These are phyloP conservation scores for Limnephilus rhombicus DNA, from an alignment of 2,888 invertebrate species.

Conservation along the genomic window DNA sequence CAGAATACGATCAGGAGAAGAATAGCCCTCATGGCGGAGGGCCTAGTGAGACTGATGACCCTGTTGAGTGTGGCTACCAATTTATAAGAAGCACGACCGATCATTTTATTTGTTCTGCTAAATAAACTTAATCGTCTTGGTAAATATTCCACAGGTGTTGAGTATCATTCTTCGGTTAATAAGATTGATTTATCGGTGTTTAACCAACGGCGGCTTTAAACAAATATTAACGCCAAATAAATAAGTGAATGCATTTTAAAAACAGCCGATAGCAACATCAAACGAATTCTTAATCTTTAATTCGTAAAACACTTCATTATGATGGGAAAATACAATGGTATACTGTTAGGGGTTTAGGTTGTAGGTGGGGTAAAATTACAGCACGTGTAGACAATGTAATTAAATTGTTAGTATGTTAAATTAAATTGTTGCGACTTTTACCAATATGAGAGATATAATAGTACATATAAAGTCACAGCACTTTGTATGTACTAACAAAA, in stretches of 20 bases:
- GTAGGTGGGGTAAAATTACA: no score
- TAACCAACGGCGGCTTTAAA: slow-evolving; percentile 46
- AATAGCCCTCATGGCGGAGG: slow-evolving; percentile 65
- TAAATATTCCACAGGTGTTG: slow-evolving; percentile 60
- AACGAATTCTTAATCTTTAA: neutral
- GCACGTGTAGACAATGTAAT: no score
- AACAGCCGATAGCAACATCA: slow-evolving; percentile 26
- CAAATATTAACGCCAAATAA: slow-evolving; percentile 55
- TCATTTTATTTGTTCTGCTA: slow-evolving; percentile 47
- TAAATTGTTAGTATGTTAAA: no score
- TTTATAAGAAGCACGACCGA: slow-evolving; percentile 59
- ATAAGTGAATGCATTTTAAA: slow-evolving; percentile 46
- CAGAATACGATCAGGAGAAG: slow-evolving; percentile 66
- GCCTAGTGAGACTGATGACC: slow-evolving; percentile 63
- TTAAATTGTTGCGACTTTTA: no score
- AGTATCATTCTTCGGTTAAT: slow-evolving; percentile 48
- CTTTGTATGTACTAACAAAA: no score
- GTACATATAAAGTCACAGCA: no score
- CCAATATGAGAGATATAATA: no score
- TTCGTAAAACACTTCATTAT: neutral
- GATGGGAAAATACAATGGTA: neutral
- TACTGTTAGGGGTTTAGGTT: neutral
- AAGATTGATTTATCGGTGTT: slow-evolving; percentile 64
- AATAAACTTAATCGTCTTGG: slow-evolving; percentile 48
- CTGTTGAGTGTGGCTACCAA: slow-evolving; percentile 21